Conservation (phyloP, 1,140 invertebrate species). For the Hycleus phaleratus region DNA sequence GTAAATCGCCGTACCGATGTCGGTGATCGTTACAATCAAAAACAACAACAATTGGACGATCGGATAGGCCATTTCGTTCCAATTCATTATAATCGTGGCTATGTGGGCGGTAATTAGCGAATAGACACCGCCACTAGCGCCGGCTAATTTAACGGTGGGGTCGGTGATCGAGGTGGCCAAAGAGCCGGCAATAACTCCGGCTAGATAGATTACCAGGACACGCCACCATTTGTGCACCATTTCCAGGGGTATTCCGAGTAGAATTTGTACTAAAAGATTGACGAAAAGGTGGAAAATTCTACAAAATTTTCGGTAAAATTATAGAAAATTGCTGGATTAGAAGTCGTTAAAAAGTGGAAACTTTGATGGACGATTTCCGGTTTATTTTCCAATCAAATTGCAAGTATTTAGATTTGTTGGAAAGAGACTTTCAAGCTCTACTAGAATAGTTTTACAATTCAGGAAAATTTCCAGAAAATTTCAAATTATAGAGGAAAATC, state of each 20-base stretch:
- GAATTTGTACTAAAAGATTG: slow-evolving; percentile 84
- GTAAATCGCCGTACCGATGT: slow-evolving; percentile 74
- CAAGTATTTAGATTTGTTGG: too few species aligned
- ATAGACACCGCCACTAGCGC: slow-evolving; percentile 94
- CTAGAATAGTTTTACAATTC: too few species aligned
- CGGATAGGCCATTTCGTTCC: slow-evolving; percentile 85
- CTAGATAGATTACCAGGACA: slow-evolving; percentile 69
- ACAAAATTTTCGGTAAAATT: slow-evolving; percentile 10
- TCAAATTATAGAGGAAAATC: too few species aligned
- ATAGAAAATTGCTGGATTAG: background rate
- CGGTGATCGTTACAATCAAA: slow-evolving; percentile 51
- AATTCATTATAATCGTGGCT: slow-evolving; percentile 92
- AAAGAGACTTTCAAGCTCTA: too few species aligned
- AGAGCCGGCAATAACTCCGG: slow-evolving; percentile 76
- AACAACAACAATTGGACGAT: slow-evolving; percentile 71
- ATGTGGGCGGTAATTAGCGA: slow-evolving; percentile 91
- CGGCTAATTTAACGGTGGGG: slow-evolving; percentile 78
- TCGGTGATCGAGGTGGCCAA: slow-evolving; percentile 83
- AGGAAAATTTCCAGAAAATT: too few species aligned
- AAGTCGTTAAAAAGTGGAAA: too few species aligned
- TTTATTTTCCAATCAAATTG: too few species aligned
- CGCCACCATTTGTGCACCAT: slow-evolving; percentile 94
- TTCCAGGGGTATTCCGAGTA: slow-evolving; percentile 87
- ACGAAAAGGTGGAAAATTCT: slow-evolving; percentile 77
- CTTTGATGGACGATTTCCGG: too few species aligned